Conservation (phyloP, 1,140 invertebrate genomes). For the Lucilia cuprina region DNA sequence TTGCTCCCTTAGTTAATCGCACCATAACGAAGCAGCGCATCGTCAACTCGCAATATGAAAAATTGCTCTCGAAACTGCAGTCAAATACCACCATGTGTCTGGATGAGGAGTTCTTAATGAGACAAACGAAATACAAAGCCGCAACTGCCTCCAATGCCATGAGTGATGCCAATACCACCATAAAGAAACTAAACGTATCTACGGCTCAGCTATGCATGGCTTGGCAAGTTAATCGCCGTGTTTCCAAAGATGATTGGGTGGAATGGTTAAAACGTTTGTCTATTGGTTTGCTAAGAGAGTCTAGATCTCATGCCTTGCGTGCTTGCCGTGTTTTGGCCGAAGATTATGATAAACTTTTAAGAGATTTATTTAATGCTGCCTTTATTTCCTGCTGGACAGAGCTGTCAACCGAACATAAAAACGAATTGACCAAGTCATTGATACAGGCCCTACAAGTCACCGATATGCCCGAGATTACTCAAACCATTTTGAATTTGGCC, state of each 20-base stretch:
- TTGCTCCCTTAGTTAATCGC: slow-evolving; percentile 89
- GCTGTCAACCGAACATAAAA: slow-evolving; percentile 80
- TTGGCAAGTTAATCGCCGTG: slow-evolving; percentile 87
- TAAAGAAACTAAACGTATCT: slow-evolving; percentile 82
- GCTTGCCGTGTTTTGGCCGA: slow-evolving; percentile 93
- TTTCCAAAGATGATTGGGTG: slow-evolving; percentile 98
- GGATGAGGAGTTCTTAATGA: slow-evolving; percentile 71
- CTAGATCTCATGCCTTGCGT: slow-evolving; percentile 89
- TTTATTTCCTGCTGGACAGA: slow-evolving; percentile 99
- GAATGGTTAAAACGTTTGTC: slow-evolving; percentile 94
- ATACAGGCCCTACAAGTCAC: slow-evolving; percentile 90
- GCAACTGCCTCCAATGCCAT: slow-evolving; percentile 59
- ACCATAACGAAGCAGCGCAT: slow-evolving; percentile 85
- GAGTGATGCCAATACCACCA: slow-evolving; percentile 69
- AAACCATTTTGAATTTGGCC: slow-evolving; percentile 95
- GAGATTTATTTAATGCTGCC: slow-evolving; percentile 97
- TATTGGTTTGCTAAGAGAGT: slow-evolving; percentile 93
- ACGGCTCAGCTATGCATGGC: slow-evolving; percentile 85
- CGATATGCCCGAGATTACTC: slow-evolving; percentile 95
- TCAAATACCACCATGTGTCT: slow-evolving; percentile 72
- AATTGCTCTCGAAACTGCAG: slow-evolving; percentile 74
- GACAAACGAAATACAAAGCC: slow-evolving; percentile 67
- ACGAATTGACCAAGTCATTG: slow-evolving; percentile 86
- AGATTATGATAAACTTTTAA: slow-evolving; percentile 89
- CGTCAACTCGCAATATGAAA: slow-evolving; percentile 80